Base-by-base conservation (phyloP, 2,888 invertebrate species). In the Tuberolachnus salignus region DNA sequence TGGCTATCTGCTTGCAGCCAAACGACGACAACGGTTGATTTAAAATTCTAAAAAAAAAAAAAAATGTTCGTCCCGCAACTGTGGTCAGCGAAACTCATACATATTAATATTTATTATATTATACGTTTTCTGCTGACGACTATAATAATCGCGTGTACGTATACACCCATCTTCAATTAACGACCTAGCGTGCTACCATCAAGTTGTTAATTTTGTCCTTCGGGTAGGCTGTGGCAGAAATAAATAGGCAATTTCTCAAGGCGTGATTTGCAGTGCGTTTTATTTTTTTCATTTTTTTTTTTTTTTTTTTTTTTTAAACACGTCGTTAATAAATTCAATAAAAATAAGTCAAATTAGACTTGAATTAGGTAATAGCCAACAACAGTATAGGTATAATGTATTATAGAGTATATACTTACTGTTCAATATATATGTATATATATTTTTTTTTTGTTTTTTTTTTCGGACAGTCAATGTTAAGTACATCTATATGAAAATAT, bases 201-300 rank as follows among this genome's bases (percentile, higher is more conserved):
- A 67, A 66, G 75, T 75, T 66, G 26, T 75, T 75, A 66, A 67
- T 46, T 19, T 57, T 49, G 75, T 75, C 75, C 75, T 75, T 75
- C 75, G 66, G n/a, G 46, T 74, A 19, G 42, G 21, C 21, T 26
- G 49, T 21, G 53, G 21, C 19, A 42, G 26, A 72, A 72, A 61
- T 34, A 61, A 51, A 49, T 61, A 23, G 8, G 21, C 53, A 64
- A 74, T 64, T 42, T 70, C 53, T 64, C 73, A 64, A 64, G 63
- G 63, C 63, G 51, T 73, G 21, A 44, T 55, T 69, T 70, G 51
- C 61, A 10, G 16, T 6, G 59, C 57, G n/a, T 57, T 44, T 23
- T 70, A 34, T 34, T 34, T 34, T 4, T n/a, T 34, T 34, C 3
- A 34, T 34, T 34, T 34, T 34, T 34, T 4, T 34, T 67, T 8